A percentile compares a stretch with the other conserved stretches of the same genome.
Evolutionary conservation across 2,797 vertebrate species (phyloP).

Genomic region (Chelon auratus): DNA sequence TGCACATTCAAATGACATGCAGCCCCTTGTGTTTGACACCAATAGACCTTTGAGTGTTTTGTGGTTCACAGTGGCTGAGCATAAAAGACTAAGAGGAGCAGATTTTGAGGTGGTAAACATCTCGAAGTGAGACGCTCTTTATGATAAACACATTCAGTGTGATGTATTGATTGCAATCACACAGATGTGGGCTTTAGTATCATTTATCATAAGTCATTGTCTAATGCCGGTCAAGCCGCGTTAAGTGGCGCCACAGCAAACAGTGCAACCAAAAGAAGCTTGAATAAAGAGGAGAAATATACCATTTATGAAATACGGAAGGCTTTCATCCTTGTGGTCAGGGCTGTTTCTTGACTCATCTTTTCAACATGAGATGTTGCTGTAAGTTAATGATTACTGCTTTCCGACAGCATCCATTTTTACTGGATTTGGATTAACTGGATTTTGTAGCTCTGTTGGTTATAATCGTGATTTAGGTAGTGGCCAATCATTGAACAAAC

Average conservation of each 20-base stretch:
- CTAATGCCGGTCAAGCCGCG: conserved; percentile 28
- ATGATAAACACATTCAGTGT: neutral
- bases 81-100: neutral
- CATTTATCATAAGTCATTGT: conserved; percentile 48
- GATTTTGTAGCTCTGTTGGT: neutral
- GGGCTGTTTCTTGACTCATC: neutral
- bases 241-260: conserved; percentile 17
- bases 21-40: conserved; percentile 16
- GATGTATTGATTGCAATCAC: conserved; percentile 16
- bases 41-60: neutral
- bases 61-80: conserved; percentile 10
- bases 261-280: neutral
- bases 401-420: too few relatives aligned
- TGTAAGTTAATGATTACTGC: neutral
- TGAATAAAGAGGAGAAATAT: neutral
- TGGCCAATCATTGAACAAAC: neutral
- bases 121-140: neutral
- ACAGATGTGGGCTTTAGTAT: conserved; percentile 30
- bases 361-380: too few relatives aligned
- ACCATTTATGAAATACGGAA: neutral
- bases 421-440: too few relatives aligned
- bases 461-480: neutral
- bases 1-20: conserved; percentile 23
- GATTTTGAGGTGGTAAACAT: neutral
- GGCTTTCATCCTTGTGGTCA: neutral